A percentile compares a stretch with the other conserved stretches of the same genome.
Conservation (phyloP, 2,888 invertebrate species). For the Paralinhomoeus sp. region DNA sequence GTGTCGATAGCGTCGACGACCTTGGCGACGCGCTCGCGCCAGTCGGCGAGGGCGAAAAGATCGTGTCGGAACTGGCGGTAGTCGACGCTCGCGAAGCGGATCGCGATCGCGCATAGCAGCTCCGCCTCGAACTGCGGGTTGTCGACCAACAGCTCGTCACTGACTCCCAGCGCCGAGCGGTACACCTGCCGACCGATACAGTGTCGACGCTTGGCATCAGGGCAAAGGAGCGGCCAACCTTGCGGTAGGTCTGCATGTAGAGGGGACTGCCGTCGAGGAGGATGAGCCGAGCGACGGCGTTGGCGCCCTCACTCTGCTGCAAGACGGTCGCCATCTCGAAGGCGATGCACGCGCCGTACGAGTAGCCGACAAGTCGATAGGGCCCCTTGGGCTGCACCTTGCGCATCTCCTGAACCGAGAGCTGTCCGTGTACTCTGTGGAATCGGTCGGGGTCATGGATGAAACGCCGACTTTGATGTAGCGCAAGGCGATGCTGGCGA, state of each 20-base stretch:
- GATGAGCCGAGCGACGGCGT: conserved; percentile 9
- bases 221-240: conserved; percentile 24
- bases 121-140: conserved; percentile 13
- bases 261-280: conserved; percentile 6
- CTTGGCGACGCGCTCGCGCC: conserved; percentile 36
- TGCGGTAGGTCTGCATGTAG: conserved; percentile 5
- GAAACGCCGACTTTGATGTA: conserved; percentile 21
- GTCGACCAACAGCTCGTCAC: conserved; percentile 23
- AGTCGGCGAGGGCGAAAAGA: conserved; percentile 35
- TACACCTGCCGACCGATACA: not conserved
- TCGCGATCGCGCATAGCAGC: conserved; percentile 53
- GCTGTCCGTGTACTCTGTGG: no score
- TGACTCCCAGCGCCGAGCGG: no score
- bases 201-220: conserved; percentile 21
- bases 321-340: conserved; percentile 70
- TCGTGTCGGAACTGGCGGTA: conserved; percentile 35
- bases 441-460: no score
- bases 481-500: conserved; percentile 19
- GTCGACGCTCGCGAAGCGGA: conserved; percentile 49
- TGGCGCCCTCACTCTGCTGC: conserved; percentile 33
- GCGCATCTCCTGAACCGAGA: conserved; percentile 39
- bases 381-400: conserved; percentile 51
- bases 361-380: conserved; percentile 67
- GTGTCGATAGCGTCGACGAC: conserved; percentile 38
- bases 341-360: conserved; percentile 70